Base-by-base conservation (phyloP, 2,888 invertebrate species). In the Tetanocera ferruginea region DNA sequence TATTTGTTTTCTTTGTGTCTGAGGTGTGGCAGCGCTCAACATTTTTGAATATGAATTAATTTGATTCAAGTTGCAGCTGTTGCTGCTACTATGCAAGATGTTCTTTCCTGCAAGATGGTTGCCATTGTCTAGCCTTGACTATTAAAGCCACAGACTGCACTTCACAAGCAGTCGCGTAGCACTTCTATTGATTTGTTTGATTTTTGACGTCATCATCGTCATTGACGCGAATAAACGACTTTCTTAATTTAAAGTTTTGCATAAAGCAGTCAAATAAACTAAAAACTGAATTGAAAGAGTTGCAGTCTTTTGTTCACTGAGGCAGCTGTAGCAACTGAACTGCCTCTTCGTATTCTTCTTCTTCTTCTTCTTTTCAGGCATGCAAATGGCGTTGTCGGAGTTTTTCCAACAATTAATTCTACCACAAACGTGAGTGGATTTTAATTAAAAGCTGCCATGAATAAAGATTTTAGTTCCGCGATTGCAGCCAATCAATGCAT, bases 401-500 rank as follows among this genome's bases (percentile, higher is more conserved):
- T 37, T 72, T 72, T 60, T 19, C 72, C 57, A 72, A 72, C 72
- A 72, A 72, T 72, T 60, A 60, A 57, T 37, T 37, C 37, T 8
- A 14, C 14, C 25, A 11, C 17, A 69, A 76, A 79, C 79, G 79
- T 79, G 79, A 75, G 75, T 72, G 62, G 77, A 77, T 76, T 79
- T 75, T 75, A 79, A 79, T 79, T 76, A 76, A 73, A 72, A 71
- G 55, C 55, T n/a, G 55, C n/a, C 62, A 8, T 28, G 64, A 9
- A 55, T 31, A 64, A 14, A 31, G 64, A 25, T 64, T 28, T 31
- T 25, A 34, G 64, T 64, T 31, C 64, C 64, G 64, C 64, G 64
- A 64, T 64, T 31, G 64, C 64, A 64, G 31, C 31, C n/a, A 43
- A 14, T 43, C 43, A 43, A 43, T 43, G 43, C 43, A 43, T 11